Base-by-base conservation (phyloP, 2,888 invertebrate species). In the Lacanobia oleracea region DNA sequence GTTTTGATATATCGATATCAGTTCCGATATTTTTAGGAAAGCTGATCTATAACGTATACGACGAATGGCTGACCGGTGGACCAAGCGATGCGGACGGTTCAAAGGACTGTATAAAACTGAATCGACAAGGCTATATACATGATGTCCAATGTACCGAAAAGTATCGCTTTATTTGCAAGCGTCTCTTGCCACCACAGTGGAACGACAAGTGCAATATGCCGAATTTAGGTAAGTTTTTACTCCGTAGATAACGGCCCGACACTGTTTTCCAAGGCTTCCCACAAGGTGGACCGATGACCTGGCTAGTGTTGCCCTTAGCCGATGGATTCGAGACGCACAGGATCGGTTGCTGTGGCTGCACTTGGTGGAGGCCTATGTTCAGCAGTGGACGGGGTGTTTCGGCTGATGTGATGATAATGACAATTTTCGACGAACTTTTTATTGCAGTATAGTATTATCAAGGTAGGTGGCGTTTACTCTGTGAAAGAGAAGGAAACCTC, bases 91-190 rank as follows among this genome's bases (percentile, higher is more conserved):
- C 1, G 7, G 16, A 54, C 2, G 21, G 8, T 27, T 27, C 16
- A 27, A 21, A 33, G 2, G 10, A 56, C 56, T 56, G 57, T 57
- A 27, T 57, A n/a, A 1, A 6, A 16, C 3, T 57, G 33, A n/a
- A 33, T n/a, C 33, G 92, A 94, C 67, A 87, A 93, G 89, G 89
- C 0, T 80, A 75, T 3, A 75, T 93, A 18, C 90, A 92, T 45
- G 94, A 94, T 40, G 88, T 87, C 16, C 67, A 74, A 0, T 95
- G 94, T 63, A 72, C 37, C 37, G 4, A 37, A 7, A 18, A 57
- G 37, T 12, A 37, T n/a, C 5, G 7, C 6, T 57, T 37, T 33
- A 57, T 57, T 57, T 57, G 57, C 33, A 57, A 37, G 37, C 37
- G 33, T 9, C 18, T n/a, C n/a, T 33, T 8, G 37, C n/a, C 33